A percentile compares a stretch with the other conserved stretches of the same genome.
These are phyloP conservation scores for Regulus satrapa DNA, from an alignment of 2,113 vertebrate genomes.

Conservation along the genomic window DNA sequence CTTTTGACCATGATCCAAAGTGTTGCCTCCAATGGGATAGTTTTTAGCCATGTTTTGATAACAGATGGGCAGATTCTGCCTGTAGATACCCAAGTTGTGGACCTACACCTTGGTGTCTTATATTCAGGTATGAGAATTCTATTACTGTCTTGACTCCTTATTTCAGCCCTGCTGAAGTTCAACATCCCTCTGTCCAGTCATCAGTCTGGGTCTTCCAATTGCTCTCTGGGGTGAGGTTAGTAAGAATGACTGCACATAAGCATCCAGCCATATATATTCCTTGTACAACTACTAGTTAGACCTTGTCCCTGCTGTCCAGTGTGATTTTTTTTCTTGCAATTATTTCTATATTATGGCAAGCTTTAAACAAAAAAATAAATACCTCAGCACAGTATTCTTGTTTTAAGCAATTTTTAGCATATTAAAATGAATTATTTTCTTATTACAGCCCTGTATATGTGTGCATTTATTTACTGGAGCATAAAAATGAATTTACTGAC, in stretches of 20 bases:
- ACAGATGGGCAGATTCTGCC: background rate
- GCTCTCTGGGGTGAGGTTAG: background rate
- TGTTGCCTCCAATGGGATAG: background rate
- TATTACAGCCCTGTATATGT: background rate
- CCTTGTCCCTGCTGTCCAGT: background rate
- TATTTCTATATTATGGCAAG: background rate
- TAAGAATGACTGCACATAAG: background rate
- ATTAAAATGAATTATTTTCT: background rate
- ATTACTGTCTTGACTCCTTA: background rate
- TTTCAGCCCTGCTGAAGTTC: background rate
- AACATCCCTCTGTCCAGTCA: background rate
- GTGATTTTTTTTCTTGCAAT: background rate
- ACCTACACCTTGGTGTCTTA: background rate
- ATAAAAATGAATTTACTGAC: background rate
- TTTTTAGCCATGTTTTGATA: background rate
- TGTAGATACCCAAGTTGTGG: background rate
- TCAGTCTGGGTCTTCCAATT: background rate
- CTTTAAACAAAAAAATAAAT: background rate
- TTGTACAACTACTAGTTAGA: background rate
- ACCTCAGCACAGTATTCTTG: background rate
- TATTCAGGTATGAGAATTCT: background rate
- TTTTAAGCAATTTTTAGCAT: background rate
- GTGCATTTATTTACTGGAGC: background rate
- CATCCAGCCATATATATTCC: background rate
- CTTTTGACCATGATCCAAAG: background rate